phyloP scores from a whole-genome alignment of 2,113 vertebrate genomes.

The Plectropomus leopardus region DNA sequence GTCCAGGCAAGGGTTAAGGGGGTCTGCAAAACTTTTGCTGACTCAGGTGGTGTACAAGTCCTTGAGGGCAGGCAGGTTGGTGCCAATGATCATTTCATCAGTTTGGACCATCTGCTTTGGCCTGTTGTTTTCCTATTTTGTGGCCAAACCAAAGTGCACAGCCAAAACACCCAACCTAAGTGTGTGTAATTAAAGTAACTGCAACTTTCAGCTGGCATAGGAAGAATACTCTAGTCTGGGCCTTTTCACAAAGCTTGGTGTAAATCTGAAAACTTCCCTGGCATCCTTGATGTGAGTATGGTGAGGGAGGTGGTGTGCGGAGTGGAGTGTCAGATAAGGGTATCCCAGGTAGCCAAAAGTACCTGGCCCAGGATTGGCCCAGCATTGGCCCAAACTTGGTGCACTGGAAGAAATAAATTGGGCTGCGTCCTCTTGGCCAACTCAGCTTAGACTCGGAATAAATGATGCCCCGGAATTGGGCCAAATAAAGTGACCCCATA shows the following conservation, averaged over 20 bases:
- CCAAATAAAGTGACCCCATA: too few species aligned
- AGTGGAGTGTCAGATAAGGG: constrained; percentile 9
- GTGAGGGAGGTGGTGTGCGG: background rate
- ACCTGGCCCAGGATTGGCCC: too few species aligned
- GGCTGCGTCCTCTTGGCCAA: too few species aligned
- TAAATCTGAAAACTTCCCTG: constrained; percentile 4
- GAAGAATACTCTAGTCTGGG: background rate
- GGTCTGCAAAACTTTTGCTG: constrained; percentile 7
- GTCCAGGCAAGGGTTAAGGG: background rate
- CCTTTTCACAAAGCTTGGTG: background rate
- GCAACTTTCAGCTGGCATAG: background rate
- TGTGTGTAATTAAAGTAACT: background rate
- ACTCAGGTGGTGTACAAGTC: background rate
- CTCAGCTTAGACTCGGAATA: too few species aligned
- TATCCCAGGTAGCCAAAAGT: too few species aligned
- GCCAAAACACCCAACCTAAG: background rate
- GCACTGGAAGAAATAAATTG: too few species aligned
- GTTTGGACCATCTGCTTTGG: background rate
- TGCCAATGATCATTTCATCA: constrained; percentile 9
- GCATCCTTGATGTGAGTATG: background rate
- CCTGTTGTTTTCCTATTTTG: background rate
- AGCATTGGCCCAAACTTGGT: too few species aligned
- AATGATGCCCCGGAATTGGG: too few species aligned
- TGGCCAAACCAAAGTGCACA: background rate
- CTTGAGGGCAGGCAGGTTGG: background rate